Evolutionary conservation across 2,113 vertebrate genomes (phyloP), one percentile per base, ranked within the genome.

Genomic region (Orcinus orca): DNA sequence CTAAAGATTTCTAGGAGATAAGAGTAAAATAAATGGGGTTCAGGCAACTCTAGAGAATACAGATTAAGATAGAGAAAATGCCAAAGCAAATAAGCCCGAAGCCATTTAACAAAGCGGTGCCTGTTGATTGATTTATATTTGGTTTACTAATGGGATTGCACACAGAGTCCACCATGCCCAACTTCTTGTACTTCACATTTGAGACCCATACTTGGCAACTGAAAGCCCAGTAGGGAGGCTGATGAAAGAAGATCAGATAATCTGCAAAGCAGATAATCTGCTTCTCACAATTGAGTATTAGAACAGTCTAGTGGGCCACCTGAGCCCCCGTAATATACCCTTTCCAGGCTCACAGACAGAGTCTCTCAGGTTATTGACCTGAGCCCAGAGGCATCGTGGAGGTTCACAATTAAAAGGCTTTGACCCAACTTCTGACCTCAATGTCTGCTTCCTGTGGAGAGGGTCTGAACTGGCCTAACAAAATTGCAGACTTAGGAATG

Each of bases 361-460:
- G 95, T 70, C 87, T 92, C 79, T 68, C 44, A 76, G 89, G 88
- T 95, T 96, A 96, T 84, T 97, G 97, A 97, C 95, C 96, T 13
- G 63, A 90, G 97, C 97, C 97, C 95, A 97, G 92, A 97, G 97
- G 97, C 97, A 96, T 95, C 84, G 14, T 25, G 87, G 92, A 97
- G n/a, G 83, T 87, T 93, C 87, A 87, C 97, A 96, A 97, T 97
- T 97, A 98, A 98, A 98, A 98, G 97, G 97, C 95, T 96, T 95
- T 98, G 97, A 98, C 97, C 97, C 95, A 98, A 97, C 95, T 97
- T 97, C 92, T 98, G 97, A 98, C 97, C 97, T 97, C 94, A 96
- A 21, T 97, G 97, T 93, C 95, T 3, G 80, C 96, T 97, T 98
- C 97, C 97, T 97, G 94, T 86, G 96, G 96, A 96, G 97, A 97